A percentile compares a stretch with the other conserved stretches of the same genome.
Evolutionary conservation across 2,888 invertebrate species (phyloP).

Genomic region (Latrodectus elegans): DNA sequence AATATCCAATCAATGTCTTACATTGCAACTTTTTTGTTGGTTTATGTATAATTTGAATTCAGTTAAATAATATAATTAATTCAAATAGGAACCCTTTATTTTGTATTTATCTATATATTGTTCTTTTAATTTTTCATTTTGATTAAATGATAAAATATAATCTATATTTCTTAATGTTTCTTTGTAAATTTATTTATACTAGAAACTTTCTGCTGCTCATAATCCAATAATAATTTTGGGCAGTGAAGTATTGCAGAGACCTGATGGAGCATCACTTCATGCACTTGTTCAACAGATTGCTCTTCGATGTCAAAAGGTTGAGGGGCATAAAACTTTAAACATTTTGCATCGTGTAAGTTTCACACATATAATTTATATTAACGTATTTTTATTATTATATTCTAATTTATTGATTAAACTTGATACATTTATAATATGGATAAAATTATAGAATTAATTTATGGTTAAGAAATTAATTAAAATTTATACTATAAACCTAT

Average conservation of each 20-base stretch:
- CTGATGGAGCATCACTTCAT: constrained; percentile 86
- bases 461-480: too few relatives aligned
- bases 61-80: neutral
- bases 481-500: too few relatives aligned
- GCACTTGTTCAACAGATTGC: constrained; percentile 85
- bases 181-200: constrained; percentile 20
- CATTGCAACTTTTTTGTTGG: neutral
- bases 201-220: constrained; percentile 83
- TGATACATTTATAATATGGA: too few relatives aligned
- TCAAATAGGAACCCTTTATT: neutral
- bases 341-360: constrained; percentile 89
- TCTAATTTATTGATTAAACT: too few relatives aligned
- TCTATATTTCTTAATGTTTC: neutral
- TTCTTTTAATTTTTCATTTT: neutral
- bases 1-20: too few relatives aligned
- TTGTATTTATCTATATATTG: neutral
- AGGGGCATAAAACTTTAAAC: constrained; percentile 87
- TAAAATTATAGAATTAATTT: too few relatives aligned
- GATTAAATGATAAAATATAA: too few relatives aligned
- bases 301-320: constrained; percentile 72
- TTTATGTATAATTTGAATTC: neutral
- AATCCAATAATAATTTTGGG: constrained; percentile 94
- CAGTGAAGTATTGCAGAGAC: constrained; percentile 85
- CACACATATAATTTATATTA: neutral
- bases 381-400: neutral